Base-by-base conservation (phyloP, 1,140 invertebrate genomes). In the Gryon sp. region DNA sequence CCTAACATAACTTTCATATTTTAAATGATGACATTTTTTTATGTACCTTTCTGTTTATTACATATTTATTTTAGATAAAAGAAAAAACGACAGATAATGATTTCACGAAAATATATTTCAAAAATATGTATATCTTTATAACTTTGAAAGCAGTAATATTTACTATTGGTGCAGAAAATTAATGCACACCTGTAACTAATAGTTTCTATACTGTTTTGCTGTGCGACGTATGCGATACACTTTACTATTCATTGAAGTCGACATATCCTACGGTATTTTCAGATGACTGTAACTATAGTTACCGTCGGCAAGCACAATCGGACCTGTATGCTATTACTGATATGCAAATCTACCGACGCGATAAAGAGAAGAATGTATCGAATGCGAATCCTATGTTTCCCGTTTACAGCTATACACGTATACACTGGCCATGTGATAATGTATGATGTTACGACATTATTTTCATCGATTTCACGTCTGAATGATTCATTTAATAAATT, bases 301-400 rank as follows among this genome's bases (percentile, higher is more conserved):
- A 76, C 38, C 50, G 65, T 19, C 65, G 63, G 59, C 73, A 45
- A 76, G 65, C 65, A 69, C 73, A 76, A 76, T 76, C 65, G 65
- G 16, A 63, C 63, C 30, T 62, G 55, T 68, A 53, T 66, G 52
- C 72, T 55, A 75, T 75, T 75, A 66, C 70, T 46, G 70, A 75
- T 75, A 75, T 75, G 70, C 62, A 75, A 75, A 75, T 66, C 62
- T 55, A 7, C 41, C 46, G 53, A 40, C 40, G 60, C 70, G 70
- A 66, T 75, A 75, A 75, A 75, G 70, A 75, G 70, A 75, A 75
- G 70, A 66, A 75, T 75, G 70, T 66, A 75, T 75, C 62, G 60
- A 75, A 75, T 75, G 70, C 46, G 60, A 75, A 75, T 75, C 70
- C 70, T 66, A 66, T 75, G 70, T 66, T 75, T 46, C 36, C 46